Base-by-base conservation (phyloP, 2,797 vertebrate species). In the Buphagus erythrorhynchus region DNA sequence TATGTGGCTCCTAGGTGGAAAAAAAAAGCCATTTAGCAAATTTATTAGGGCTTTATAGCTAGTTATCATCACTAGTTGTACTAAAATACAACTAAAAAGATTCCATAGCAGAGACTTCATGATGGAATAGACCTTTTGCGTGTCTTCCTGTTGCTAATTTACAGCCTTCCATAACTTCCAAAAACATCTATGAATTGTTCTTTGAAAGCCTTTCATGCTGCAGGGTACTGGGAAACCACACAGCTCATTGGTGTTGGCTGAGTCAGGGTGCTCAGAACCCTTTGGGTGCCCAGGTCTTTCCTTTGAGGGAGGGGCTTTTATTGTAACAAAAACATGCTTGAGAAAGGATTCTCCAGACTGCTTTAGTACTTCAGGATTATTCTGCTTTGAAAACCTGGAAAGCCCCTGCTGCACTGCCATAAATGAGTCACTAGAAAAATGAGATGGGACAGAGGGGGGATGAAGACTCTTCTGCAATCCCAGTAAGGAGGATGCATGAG, bases 41-140 rank as follows among this genome's bases (percentile, higher is more conserved):
- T 94, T 96, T 97, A 94, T 93, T 96, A 76, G 54, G 86, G 78
- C 72, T 87, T 93, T 93, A 71, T 43, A 93, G 75, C 68, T 88
- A 87, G 75, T 93, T 93, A 93, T 88, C 88, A 74, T 89, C 88
- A 86, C 71, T 67, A 87, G 74, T 40, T 93, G 63, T 74, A 71
- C 86, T 94, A 40, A 92, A 94, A 73, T 79, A 45, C 86, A 86
- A 24, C 86, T 79, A 85, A 55, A 83, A 84, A 86, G 57, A 63
- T 52, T 65, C 42, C 40, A 19, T 21, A 55, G 54, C 49, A 74
- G 62, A 95, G 43, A 62, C 43, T 68, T 77, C 67, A 58, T 52
- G 54, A 83, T 48, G 48, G 76, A 90, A 55, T 24, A 52, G 63
- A 45, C 33, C 35, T 93, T 88, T 72, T 75, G 24, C 1, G 0